Conservation (phyloP, 2,888 invertebrate species). For the Erannis defoliaria region DNA sequence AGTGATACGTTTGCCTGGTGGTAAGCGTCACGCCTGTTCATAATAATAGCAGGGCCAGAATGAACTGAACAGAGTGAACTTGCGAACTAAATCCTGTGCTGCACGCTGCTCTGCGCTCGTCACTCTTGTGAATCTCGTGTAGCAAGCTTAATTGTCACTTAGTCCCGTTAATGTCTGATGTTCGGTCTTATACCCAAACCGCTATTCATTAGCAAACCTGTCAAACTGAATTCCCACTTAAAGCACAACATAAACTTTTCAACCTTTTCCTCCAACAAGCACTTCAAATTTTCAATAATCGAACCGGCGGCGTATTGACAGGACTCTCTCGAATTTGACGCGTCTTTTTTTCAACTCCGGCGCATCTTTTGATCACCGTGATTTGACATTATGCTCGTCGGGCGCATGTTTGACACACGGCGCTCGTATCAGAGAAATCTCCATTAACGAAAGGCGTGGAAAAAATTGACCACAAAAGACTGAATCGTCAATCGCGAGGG, state of each 20-base stretch:
- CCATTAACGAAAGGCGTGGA: constrained; percentile 80
- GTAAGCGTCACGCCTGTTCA: too few species aligned
- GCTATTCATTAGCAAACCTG: constrained; percentile 40
- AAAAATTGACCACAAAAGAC: constrained; percentile 78
- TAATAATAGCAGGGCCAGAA: too few species aligned
- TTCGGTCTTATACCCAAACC: constrained; percentile 26
- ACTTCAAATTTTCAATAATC: constrained; percentile 62
- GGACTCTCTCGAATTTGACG: constrained; percentile 62
- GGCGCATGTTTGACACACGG: constrained; percentile 72
- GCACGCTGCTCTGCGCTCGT: too few species aligned
- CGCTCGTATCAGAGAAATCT: constrained; percentile 75
- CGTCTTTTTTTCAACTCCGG: constrained; percentile 54
- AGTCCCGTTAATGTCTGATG: background rate
- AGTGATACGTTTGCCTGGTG: too few species aligned
- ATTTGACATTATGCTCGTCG: constrained; percentile 73
- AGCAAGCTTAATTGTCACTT: too few species aligned
- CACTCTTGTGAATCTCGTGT: too few species aligned
- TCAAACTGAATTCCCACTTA: constrained; percentile 35
- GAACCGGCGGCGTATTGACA: constrained; percentile 66
- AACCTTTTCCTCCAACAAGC: constrained; percentile 50
- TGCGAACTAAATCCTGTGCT: too few species aligned
- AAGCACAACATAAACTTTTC: constrained; percentile 51
- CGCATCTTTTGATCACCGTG: constrained; percentile 78
- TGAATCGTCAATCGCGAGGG: constrained; percentile 82
- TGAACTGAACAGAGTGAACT: too few species aligned